Evolutionary conservation across 2,113 vertebrate species (phyloP), one percentile per base, ranked within the genome.

Genomic region (Dromiciops gliroides): DNA sequence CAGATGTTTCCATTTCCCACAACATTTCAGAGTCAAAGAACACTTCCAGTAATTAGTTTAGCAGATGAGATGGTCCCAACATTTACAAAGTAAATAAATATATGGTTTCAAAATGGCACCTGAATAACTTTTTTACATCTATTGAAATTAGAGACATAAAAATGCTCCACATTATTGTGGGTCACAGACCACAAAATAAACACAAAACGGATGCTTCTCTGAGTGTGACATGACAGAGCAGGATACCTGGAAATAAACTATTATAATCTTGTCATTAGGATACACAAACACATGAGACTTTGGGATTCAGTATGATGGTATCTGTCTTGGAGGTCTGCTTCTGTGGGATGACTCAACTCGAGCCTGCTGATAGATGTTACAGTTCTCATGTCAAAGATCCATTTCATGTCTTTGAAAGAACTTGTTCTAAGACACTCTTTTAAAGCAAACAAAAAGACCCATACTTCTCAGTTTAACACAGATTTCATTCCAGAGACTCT

Each of bases 401-500:
- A 23, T 23, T 88, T 37, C 0, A 0, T 0, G 8, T 26, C 93
- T 96, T 96, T 95, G 90, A 94, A 96, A 95, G 48, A 50, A 28
- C 14, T 92, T 6, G 6, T 50, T 95, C 56, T 92, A 94, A 96
- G 94, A 50, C 4, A 9, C 37, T 60, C 92, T 95, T 48, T 89
- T 31, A 50, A 95, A 93, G 91, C 23, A 95, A 90, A 91, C 37
- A 52, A 49, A 90, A 94, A 94, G 94, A 92, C 52, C 37, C 53
- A 24, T 7, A 49, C 10, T 19, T 1, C 12, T n/a, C 23, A n/a
- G 89, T 12, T n/a, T 37, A 16, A 89, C 12, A 52, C 8, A 6
- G 88, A 44, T 0, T 0, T 53, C 49, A 25, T 50, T 89, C 10
- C 25, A 48, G 90, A 89, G 50, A n/a, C 31, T 28, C 44, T 23